Conservation (phyloP, 2,113 vertebrate species). For the Thalassoma bifasciatum region DNA sequence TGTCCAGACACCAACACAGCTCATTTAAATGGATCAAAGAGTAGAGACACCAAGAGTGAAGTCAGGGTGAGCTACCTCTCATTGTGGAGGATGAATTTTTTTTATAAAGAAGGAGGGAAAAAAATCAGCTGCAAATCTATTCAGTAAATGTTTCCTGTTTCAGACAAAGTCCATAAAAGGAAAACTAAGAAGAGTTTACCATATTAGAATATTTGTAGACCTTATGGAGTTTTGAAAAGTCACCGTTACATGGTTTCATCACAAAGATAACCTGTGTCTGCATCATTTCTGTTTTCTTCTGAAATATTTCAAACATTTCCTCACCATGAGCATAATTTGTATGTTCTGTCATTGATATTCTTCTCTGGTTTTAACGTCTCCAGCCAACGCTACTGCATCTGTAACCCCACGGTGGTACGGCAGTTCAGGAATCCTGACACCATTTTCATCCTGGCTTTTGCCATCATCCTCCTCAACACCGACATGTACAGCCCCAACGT, state of each 20-base stretch:
- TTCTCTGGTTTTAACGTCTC: conserved; percentile 24
- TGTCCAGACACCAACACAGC: neutral
- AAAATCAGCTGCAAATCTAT: neutral
- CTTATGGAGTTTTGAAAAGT: neutral
- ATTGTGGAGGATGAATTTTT: neutral
- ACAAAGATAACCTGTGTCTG: conserved; percentile 31
- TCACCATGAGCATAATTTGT: neutral
- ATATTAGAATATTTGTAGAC: neutral
- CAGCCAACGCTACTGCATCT: conserved; percentile 98
- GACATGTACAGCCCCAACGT: conserved; percentile 99
- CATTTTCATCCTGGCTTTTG: conserved; percentile 98
- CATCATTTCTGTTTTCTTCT: conserved; percentile 50
- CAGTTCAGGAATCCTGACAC: conserved; percentile 98
- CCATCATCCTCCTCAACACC: conserved; percentile 98
- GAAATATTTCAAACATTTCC: conserved; percentile 32
- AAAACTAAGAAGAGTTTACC: neutral
- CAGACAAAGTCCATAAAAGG: too few species aligned
- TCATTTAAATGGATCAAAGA: neutral
- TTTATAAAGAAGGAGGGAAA: neutral
- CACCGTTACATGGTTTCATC: conserved; percentile 8
- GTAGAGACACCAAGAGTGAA: neutral
- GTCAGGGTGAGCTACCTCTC: too few species aligned
- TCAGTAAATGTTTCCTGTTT: neutral
- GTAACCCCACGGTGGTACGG: conserved; percentile 95
- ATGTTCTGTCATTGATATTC: neutral